Conservation (phyloP, 2,888 invertebrate genomes). For the Coremacera marginata region DNA sequence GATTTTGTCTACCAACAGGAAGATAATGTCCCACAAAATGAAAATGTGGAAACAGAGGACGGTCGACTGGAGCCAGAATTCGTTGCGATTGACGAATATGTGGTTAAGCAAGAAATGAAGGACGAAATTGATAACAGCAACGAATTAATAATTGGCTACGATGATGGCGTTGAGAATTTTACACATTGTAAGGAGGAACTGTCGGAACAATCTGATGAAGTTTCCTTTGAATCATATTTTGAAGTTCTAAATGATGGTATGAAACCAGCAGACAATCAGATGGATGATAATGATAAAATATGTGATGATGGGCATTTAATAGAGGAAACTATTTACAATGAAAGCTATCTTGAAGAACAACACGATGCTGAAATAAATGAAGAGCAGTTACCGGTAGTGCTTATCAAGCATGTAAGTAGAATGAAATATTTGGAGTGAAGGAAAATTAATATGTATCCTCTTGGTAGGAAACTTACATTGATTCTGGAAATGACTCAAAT, state of each 20-base stretch:
- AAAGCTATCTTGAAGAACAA: background rate
- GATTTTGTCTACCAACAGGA: background rate
- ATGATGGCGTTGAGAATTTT: background rate
- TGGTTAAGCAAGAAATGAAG: conserved; percentile 28
- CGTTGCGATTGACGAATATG: conserved; percentile 10
- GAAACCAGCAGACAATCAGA: background rate
- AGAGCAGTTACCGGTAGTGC: background rate
- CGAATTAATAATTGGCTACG: background rate
- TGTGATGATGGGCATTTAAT: background rate
- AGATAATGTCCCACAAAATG: too few relatives aligned
- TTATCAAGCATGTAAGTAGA: conserved; percentile 18
- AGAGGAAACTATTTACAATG: background rate
- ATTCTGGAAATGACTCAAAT: conserved; percentile 34
- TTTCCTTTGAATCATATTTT: background rate
- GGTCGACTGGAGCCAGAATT: background rate
- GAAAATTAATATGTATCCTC: background rate
- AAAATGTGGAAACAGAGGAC: too few relatives aligned
- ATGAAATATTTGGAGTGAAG: background rate
- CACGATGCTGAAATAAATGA: background rate
- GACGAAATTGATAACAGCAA: conserved; percentile 6
- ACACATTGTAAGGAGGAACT: background rate
- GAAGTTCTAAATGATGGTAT: background rate
- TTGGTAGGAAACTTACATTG: conserved; percentile 12
- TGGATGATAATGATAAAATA: too few relatives aligned
- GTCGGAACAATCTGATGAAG: background rate